A percentile compares a stretch with the other conserved stretches of the same genome.
These are phyloP conservation scores for Serilophus lunatus DNA, from an alignment of 2,113 vertebrate species.

Conservation along the genomic window DNA sequence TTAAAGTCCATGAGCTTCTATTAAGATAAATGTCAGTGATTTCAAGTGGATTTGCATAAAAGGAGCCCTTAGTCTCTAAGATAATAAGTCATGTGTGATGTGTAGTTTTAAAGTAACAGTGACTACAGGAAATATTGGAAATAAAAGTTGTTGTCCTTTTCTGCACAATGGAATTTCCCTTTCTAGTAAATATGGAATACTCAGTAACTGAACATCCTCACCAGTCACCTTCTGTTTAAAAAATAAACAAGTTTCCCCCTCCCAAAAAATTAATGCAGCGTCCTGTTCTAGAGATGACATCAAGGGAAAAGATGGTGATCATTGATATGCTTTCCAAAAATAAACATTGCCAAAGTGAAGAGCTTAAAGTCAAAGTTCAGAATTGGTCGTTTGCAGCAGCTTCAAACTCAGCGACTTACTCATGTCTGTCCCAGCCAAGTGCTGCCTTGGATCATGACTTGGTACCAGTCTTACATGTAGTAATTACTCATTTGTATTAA, in stretches of 20 bases:
- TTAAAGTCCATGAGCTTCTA: conserved; percentile 22
- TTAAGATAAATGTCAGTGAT: conserved; percentile 34
- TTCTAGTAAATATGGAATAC: neutral
- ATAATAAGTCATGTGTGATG: neutral
- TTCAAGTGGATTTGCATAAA: conserved; percentile 33
- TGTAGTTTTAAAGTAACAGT: conserved; percentile 10
- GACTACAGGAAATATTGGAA: neutral
- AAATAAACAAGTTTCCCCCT: neutral
- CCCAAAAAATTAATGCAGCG: neutral
- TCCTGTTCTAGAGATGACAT: neutral
- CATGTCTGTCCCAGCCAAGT: neutral
- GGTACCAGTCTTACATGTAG: neutral
- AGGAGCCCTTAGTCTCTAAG: neutral
- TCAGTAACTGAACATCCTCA: neutral
- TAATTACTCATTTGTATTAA: neutral
- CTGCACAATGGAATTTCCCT: neutral
- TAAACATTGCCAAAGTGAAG: neutral
- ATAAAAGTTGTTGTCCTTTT: neutral
- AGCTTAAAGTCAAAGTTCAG: neutral
- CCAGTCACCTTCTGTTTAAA: neutral
- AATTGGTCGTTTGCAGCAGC: neutral
- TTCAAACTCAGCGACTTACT: neutral
- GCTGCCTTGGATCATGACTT: neutral
- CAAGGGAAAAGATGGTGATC: neutral
- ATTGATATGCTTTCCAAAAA: neutral